phyloP scores from a whole-genome alignment of 2,888 invertebrate species.

The Cyclophora punctaria region DNA sequence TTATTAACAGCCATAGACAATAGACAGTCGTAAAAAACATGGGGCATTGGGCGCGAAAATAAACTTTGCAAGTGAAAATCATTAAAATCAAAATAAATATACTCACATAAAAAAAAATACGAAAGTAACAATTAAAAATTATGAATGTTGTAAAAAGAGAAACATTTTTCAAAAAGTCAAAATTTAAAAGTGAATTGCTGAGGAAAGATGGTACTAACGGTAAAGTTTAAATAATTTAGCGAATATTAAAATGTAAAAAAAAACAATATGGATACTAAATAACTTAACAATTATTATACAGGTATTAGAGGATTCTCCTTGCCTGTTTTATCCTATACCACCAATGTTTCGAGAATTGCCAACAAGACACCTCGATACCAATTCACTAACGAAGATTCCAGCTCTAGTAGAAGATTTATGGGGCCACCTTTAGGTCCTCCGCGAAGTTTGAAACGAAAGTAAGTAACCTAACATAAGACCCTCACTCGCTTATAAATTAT shows the following conservation, averaged over 20 bases:
- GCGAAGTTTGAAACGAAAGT: constrained; percentile 51
- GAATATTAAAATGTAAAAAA: background rate
- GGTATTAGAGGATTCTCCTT: constrained; percentile 46
- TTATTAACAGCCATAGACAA: no score
- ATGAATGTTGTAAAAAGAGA: constrained; percentile 63
- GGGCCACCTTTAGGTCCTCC: constrained; percentile 54
- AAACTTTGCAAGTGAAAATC: no score
- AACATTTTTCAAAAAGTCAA: constrained; percentile 22
- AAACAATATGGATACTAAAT: background rate
- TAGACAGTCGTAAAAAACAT: no score
- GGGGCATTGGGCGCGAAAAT: no score
- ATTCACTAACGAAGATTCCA: constrained; percentile 34
- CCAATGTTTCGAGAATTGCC: constrained; percentile 22
- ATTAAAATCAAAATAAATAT: no score
- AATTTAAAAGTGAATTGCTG: constrained; percentile 43
- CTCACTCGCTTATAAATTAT: no score
- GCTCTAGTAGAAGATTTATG: constrained; percentile 40
- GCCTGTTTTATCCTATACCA: constrained; percentile 27
- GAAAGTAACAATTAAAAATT: constrained; percentile 9
- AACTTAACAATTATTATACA: constrained; percentile 13
- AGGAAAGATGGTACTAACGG: constrained; percentile 46
- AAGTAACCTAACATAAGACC: constrained; percentile 9
- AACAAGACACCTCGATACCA: constrained; percentile 51
- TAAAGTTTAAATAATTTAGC: constrained; percentile 12
- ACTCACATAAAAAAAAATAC: no score